Conservation (phyloP, 2,888 invertebrate species). For the Spilosoma lubricipeda region DNA sequence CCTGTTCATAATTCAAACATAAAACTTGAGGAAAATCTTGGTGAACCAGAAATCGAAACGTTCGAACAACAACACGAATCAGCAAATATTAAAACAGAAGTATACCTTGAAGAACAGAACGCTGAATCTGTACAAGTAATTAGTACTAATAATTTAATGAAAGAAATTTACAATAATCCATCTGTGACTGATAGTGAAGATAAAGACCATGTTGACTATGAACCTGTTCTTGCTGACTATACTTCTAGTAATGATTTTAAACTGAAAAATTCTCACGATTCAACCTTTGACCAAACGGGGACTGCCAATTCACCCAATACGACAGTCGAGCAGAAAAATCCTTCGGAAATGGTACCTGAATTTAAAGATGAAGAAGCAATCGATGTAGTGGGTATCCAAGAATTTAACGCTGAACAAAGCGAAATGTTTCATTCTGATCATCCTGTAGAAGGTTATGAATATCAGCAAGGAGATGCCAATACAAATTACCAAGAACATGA, state of each 20-base stretch:
- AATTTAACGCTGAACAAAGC: slow-evolving; percentile 67
- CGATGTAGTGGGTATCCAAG: slow-evolving; percentile 57
- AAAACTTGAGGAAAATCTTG: neutral
- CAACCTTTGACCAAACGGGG: slow-evolving; percentile 45
- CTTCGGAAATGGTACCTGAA: slow-evolving; percentile 23
- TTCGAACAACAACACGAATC: slow-evolving; percentile 25
- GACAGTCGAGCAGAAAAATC: slow-evolving; percentile 3
- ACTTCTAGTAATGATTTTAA: slow-evolving; percentile 42
- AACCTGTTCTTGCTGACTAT: slow-evolving; percentile 51
- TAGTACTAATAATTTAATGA: slow-evolving; percentile 34
- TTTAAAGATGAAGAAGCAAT: slow-evolving; percentile 22
- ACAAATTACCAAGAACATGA: slow-evolving; percentile 49
- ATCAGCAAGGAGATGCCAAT: slow-evolving; percentile 45
- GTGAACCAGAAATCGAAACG: slow-evolving; percentile 3
- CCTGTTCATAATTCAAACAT: slow-evolving; percentile 5
- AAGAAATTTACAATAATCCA: slow-evolving; percentile 38
- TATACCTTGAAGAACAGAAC: slow-evolving; percentile 40
- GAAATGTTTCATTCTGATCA: slow-evolving; percentile 72
- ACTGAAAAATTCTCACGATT: slow-evolving; percentile 48
- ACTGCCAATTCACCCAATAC: slow-evolving; percentile 20
- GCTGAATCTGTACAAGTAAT: slow-evolving; percentile 37
- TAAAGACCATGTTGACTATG: slow-evolving; percentile 44
- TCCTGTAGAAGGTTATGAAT: slow-evolving; percentile 49
- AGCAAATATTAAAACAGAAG: slow-evolving; percentile 30
- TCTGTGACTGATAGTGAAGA: slow-evolving; percentile 18